phyloP scores from a whole-genome alignment of 92 coral and sea anemone genomes.

The Porites divaricata region DNA sequence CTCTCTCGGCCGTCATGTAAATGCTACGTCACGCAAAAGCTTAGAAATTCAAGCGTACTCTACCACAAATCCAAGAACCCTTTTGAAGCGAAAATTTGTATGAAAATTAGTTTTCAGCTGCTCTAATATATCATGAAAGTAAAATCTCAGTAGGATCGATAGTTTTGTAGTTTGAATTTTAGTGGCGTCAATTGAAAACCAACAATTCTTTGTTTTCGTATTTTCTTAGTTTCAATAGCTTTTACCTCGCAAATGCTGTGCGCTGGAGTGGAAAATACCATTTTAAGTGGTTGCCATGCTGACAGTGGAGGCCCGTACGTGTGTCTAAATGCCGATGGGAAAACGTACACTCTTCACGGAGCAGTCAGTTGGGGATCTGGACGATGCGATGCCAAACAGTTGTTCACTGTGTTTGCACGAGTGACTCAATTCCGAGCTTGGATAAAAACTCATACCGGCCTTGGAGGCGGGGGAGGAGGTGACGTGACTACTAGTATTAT shows the following conservation, averaged over 20 bases:
- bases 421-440: constrained; percentile 56
- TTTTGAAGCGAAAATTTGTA: too few relatives aligned
- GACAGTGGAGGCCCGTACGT: constrained; percentile 83
- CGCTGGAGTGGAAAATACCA: constrained; percentile 74
- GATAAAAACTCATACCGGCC: constrained; percentile 39
- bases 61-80: too few relatives aligned
- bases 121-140: too few relatives aligned
- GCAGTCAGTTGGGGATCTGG: constrained; percentile 70
- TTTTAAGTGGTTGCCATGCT: constrained; percentile 78
- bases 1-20: too few relatives aligned
- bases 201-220: not conserved
- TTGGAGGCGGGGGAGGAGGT: constrained; percentile 30
- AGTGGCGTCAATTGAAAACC: too few relatives aligned
- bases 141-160: too few relatives aligned
- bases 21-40: too few relatives aligned
- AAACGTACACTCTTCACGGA: constrained; percentile 47
- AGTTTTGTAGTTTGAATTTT: too few relatives aligned
- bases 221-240: constrained; percentile 1
- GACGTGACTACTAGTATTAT: too few relatives aligned
- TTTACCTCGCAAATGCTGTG: constrained; percentile 71
- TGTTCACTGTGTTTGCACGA: constrained; percentile 63
- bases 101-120: too few relatives aligned
- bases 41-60: too few relatives aligned
- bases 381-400: constrained; percentile 30
- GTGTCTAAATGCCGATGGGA: constrained; percentile 40